phyloP scores from a whole-genome alignment of 1,140 invertebrate species.

The Grapholita molesta region DNA sequence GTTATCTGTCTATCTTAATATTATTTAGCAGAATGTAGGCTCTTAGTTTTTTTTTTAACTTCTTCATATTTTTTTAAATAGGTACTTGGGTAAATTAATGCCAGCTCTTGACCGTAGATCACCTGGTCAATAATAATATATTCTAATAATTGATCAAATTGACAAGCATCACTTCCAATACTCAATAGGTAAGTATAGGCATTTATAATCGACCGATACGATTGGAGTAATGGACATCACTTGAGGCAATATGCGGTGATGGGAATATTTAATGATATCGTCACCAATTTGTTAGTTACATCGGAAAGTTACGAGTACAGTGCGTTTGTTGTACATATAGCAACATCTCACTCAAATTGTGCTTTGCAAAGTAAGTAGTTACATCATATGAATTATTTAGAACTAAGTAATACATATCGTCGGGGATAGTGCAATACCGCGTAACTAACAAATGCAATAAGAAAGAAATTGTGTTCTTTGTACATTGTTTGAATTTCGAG shows the following conservation, averaged over 20 bases:
- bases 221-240: background rate
- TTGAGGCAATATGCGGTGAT: background rate
- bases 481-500: too few relatives aligned
- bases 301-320: background rate
- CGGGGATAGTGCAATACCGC: too few relatives aligned
- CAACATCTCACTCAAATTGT: background rate
- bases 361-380: background rate
- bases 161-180: background rate
- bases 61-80: too few relatives aligned
- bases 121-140: background rate
- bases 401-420: too few relatives aligned
- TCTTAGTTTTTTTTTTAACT: background rate
- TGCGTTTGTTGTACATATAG: background rate
- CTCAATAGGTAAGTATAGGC: background rate
- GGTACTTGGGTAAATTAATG: background rate
- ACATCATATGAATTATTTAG: background rate
- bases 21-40: too few relatives aligned
- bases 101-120: background rate
- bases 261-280: background rate
- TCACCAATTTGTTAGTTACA: background rate
- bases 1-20: too few relatives aligned
- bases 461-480: too few relatives aligned
- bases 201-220: background rate
- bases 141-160: background rate
- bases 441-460: too few relatives aligned